Percentiles rank a stretch among this genome's conserved stretches.
phyloP scores from a whole-genome alignment of 92 coral and sea anemone genomes.

The Umimayanthus kanabou region DNA sequence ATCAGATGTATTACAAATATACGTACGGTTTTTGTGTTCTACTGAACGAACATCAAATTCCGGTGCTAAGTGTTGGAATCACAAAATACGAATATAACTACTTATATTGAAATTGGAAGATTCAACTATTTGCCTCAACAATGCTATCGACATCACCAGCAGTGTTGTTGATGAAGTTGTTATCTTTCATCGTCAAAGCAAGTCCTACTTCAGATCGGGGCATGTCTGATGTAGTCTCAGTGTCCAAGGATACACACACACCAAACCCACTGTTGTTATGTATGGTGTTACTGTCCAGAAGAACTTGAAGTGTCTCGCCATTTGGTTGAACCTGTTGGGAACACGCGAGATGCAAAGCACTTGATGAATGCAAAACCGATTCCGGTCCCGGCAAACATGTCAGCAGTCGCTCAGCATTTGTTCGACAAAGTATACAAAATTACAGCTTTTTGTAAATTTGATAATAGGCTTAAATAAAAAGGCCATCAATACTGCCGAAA shows the following conservation, averaged over 20 bases:
- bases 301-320: constrained; percentile 51
- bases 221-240: constrained; percentile 39
- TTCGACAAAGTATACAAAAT: no score
- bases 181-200: constrained; percentile 64
- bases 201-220: constrained; percentile 59
- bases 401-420: no score
- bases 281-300: constrained; percentile 66
- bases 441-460: no score
- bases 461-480: no score
- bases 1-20: background rate
- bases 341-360: background rate
- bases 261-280: constrained; percentile 80
- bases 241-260: constrained; percentile 65
- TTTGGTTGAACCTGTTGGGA: constrained; percentile 58
- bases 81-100: background rate
- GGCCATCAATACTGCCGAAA: no score
- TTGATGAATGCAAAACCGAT: background rate
- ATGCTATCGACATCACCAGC: constrained; percentile 72
- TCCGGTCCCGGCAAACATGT: no score
- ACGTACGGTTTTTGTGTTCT: background rate
- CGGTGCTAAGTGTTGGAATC: background rate
- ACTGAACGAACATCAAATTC: background rate
- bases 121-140: constrained; percentile 14
- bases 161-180: constrained; percentile 68
- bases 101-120: background rate